Evolutionary conservation across 2,888 invertebrate species (phyloP).

Genomic region (Poecilus cupreus): DNA sequence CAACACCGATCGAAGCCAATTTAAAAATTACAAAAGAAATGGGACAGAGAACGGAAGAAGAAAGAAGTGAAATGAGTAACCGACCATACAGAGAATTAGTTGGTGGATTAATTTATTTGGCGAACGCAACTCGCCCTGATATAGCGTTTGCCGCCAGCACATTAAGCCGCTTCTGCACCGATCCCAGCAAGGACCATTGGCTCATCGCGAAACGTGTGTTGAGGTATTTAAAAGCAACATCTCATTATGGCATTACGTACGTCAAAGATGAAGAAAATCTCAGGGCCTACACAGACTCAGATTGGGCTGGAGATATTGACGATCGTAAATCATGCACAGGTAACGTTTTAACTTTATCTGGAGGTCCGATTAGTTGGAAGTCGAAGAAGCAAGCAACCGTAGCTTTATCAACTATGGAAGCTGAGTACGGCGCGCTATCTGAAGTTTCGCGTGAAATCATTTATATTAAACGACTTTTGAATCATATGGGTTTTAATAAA

Average conservation of each 20-base stretch:
- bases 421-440: background rate
- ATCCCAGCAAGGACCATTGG: constrained; percentile 52
- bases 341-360: constrained; percentile 41
- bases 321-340: constrained; percentile 60
- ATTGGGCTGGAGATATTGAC: constrained; percentile 61
- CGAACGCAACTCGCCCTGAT: constrained; percentile 61
- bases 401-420: constrained; percentile 18
- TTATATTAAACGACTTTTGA: background rate
- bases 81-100: constrained; percentile 62
- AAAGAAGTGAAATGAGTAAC: background rate
- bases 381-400: constrained; percentile 1
- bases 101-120: constrained; percentile 62
- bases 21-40: constrained; percentile 60
- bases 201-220: constrained; percentile 60
- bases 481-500: background rate
- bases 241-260: constrained; percentile 60
- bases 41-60: constrained; percentile 9
- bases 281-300: constrained; percentile 60
- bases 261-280: constrained; percentile 44
- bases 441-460: background rate
- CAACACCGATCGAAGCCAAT: constrained; percentile 62
- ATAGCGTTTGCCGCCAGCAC: constrained; percentile 61
- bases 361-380: constrained; percentile 57
- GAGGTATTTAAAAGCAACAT: constrained; percentile 25
- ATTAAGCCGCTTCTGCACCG: constrained; percentile 60